Conservation (phyloP, 2,113 vertebrate species). For the Bungarus multicinctus region DNA sequence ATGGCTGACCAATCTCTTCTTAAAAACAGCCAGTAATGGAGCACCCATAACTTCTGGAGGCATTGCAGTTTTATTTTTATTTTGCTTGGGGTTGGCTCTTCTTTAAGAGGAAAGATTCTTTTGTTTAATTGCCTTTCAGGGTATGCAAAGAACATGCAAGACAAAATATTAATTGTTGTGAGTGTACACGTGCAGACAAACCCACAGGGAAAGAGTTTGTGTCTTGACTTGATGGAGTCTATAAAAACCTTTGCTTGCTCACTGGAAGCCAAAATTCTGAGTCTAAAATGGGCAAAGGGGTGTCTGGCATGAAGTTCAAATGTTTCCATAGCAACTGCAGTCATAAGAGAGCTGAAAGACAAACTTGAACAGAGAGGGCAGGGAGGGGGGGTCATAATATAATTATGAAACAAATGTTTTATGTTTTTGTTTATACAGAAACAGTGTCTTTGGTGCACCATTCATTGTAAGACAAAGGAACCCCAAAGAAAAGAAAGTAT, state of each 20-base stretch:
- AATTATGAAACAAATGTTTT: constrained; percentile 37
- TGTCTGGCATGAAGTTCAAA: background rate
- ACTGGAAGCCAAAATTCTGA: background rate
- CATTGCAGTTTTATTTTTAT: too few species aligned
- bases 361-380: background rate
- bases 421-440: background rate
- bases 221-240: background rate
- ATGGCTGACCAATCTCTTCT: too few species aligned
- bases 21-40: too few species aligned
- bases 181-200: background rate
- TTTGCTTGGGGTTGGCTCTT: background rate
- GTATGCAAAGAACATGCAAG: background rate
- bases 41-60: too few species aligned
- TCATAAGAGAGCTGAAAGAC: constrained; percentile 10
- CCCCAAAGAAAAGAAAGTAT: background rate
- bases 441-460: background rate
- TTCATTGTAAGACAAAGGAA: background rate
- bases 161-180: background rate
- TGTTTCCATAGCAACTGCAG: constrained; percentile 34
- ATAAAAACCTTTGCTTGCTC: background rate
- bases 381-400: constrained; percentile 21
- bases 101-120: background rate
- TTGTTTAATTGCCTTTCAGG: background rate
- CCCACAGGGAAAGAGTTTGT: background rate
- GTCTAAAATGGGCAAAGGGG: background rate